A percentile compares a stretch with the other conserved stretches of the same genome.
These are phyloP conservation scores for Petrocephalus zakoni DNA, from an alignment of 2,113 vertebrate genomes.

Conservation along the genomic window DNA sequence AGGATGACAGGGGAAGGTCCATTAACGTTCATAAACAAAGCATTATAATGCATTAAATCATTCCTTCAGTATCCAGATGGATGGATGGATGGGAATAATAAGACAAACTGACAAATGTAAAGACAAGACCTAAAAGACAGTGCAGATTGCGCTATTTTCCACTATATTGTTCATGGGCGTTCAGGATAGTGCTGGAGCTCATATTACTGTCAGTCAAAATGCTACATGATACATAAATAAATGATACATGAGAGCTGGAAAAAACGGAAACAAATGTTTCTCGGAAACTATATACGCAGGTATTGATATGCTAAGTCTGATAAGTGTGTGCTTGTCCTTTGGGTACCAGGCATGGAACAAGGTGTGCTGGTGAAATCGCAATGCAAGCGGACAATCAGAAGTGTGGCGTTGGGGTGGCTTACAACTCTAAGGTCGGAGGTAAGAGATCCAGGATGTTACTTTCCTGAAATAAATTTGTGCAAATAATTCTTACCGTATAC, in stretches of 20 bases:
- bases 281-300: too few relatives aligned
- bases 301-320: background rate
- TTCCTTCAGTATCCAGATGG: background rate
- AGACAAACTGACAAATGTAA: background rate
- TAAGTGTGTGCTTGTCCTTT: background rate
- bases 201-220: background rate
- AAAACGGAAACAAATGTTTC: too few relatives aligned
- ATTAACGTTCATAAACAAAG: background rate
- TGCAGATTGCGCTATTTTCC: background rate
- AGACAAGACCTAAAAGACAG: too few relatives aligned
- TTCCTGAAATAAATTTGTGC: background rate
- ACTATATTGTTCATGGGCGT: background rate
- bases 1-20: background rate
- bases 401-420: constrained; percentile 95
- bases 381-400: constrained; percentile 97
- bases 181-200: background rate
- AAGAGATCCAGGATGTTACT: constrained; percentile 34
- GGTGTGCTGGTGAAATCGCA: constrained; percentile 95
- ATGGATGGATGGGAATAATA: background rate
- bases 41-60: background rate
- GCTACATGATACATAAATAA: too few relatives aligned
- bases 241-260: background rate
- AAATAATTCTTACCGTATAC: background rate
- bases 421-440: constrained; percentile 95
- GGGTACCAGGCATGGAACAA: constrained; percentile 79